These are phyloP conservation scores for Poeciliopsis prolifica DNA, from an alignment of 2,113 vertebrate genomes.

Conservation along the genomic window DNA sequence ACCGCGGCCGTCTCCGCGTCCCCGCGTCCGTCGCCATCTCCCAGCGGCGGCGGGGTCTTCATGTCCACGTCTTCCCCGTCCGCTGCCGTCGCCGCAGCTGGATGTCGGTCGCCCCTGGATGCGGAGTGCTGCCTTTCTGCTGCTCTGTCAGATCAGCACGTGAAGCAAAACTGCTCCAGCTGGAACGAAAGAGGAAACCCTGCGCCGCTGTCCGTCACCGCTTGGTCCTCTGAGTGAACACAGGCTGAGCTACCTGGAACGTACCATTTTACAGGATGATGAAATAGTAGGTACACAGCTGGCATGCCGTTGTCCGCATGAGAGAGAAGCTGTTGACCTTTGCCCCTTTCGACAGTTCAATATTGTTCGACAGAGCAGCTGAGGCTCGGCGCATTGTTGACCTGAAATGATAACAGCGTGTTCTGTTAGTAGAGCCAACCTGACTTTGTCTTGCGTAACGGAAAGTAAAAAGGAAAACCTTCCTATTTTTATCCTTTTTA, in stretches of 20 bases:
- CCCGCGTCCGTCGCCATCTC: conserved; percentile 1
- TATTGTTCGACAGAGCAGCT: conserved; percentile 36
- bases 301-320: conserved; percentile 23
- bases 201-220: background rate
- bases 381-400: conserved; percentile 52
- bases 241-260: background rate
- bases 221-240: conserved; percentile 4
- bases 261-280: background rate
- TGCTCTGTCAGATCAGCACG: conserved; percentile 34
- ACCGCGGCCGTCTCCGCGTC: conserved; percentile 18
- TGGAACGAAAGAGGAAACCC: background rate
- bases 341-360: conserved; percentile 41
- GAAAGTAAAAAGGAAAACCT: background rate
- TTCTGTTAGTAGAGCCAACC: conserved; percentile 6
- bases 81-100: conserved; percentile 38
- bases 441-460: background rate
- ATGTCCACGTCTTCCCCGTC: conserved; percentile 29
- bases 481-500: too few species aligned
- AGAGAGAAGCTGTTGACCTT: conserved; percentile 61
- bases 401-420: conserved; percentile 62
- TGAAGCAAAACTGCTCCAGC: background rate
- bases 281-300: conserved; percentile 43
- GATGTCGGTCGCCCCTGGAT: conserved; percentile 3
- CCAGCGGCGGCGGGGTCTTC: conserved; percentile 3
- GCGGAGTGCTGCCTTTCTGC: background rate